Evolutionary conservation across 2,797 vertebrate genomes (phyloP), one percentile per base, ranked within the genome.

Genomic region (Oreochromis mossambicus): DNA sequence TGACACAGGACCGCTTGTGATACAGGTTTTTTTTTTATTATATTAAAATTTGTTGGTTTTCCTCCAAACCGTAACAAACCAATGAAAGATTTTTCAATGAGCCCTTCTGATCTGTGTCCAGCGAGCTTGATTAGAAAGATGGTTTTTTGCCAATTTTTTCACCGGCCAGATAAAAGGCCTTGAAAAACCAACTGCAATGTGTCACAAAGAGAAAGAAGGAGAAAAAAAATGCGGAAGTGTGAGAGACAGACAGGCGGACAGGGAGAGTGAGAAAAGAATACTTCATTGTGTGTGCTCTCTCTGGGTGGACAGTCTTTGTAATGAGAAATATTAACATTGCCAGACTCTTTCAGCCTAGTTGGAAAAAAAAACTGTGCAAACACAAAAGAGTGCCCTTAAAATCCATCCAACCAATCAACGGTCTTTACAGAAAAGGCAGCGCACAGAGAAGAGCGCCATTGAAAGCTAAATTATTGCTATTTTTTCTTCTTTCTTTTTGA

Each of bases 301-400:
- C 86, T 93, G 89, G 79, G 78, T 85, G 85, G 87, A 87, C 91
- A 79, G 55, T 84, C 87, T 92, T 87, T 83, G 80, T 94, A 95
- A 95, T 94, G 93, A 94, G 89, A 95, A 92, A 95, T 94, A 94
- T 94, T 91, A 94, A 93, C 89, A 86, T 80, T 92, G 93, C 89
- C 88, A 92, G 78, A 83, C 81, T 90, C 80, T 79, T 91, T 92
- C 90, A 86, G 90, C 91, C 83, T 89, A 81, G 84, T 88, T 88
- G 85, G 83, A 83, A 85, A 66, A 88, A 55, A 89, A 94, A 89
- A 24, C 85, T 83, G 88, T 80, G 76, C 70, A 87, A 84, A 86
- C 86, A 94, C 91, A 92, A 91, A 92, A 91, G 88, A 84, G 86
- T 56, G 76, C 3, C 84, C 87, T 85, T 88, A 90, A 92, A 92